phyloP scores from a whole-genome alignment of 2,113 vertebrate genomes.

The Aegithalos caudatus region DNA sequence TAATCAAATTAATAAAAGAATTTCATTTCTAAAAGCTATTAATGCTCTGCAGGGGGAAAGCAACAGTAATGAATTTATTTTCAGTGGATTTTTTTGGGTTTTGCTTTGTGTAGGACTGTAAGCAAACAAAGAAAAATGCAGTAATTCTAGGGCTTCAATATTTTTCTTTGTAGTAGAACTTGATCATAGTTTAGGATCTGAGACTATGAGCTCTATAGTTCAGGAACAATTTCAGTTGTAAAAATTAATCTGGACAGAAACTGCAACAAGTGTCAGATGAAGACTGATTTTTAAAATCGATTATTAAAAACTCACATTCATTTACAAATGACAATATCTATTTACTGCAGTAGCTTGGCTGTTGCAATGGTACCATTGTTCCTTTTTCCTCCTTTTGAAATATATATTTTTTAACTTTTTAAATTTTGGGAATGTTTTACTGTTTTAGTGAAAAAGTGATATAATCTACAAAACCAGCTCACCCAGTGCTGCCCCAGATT shows the following conservation, averaged over 20 bases:
- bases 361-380: neutral
- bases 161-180: neutral
- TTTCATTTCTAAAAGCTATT: conserved; percentile 68
- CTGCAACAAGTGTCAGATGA: neutral
- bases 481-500: neutral
- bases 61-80: conserved; percentile 43
- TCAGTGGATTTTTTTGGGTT: neutral
- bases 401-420: no score
- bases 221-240: neutral
- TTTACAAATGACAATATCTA: neutral
- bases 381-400: neutral
- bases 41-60: conserved; percentile 45
- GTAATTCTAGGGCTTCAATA: neutral
- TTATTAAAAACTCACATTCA: neutral
- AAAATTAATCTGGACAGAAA: neutral
- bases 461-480: neutral
- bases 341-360: neutral
- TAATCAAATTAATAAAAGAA: conserved; percentile 76
- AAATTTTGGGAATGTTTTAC: neutral
- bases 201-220: neutral
- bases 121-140: neutral
- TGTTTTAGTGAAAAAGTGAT: neutral
- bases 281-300: neutral
- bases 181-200: neutral
- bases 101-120: neutral